Conservation (phyloP, 2,797 vertebrate species). For the Sphenopsis melanotis region DNA sequence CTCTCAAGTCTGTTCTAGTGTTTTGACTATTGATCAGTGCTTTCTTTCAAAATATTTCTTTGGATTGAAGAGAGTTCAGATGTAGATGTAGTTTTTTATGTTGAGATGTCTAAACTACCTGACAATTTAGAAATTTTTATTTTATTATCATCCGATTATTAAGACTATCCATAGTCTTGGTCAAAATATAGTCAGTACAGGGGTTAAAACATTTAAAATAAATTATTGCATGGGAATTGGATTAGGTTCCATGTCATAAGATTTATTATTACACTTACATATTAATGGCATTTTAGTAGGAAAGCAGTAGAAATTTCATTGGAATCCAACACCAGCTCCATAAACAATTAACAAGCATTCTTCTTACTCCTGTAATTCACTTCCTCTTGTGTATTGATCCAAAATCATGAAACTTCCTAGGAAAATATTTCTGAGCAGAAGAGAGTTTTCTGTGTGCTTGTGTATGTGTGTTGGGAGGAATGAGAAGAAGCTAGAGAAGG, state of each 20-base stretch:
- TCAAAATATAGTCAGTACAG: not conserved
- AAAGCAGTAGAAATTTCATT: not conserved
- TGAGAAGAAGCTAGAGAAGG: not conserved
- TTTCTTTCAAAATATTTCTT: not conserved
- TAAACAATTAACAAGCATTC: not conserved
- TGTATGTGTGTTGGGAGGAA: not conserved
- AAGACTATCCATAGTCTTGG: not conserved
- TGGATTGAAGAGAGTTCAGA: not conserved
- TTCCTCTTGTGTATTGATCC: not conserved
- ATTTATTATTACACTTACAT: not conserved
- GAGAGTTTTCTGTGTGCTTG: not conserved
- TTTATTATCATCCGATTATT: not conserved
- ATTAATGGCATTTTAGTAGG: not conserved
- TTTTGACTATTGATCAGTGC: not conserved
- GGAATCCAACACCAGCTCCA: not conserved
- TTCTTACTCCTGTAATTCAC: not conserved
- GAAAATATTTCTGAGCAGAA: not conserved
- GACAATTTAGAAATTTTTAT: not conserved
- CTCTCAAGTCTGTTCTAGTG: not conserved
- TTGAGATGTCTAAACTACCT: not conserved
- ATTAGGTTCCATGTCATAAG: not conserved
- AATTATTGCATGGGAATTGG: not conserved
- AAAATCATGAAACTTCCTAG: accelerated
- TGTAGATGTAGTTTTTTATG: not conserved
- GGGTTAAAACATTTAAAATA: not conserved